Percentiles rank a stretch among this genome's conserved stretches.
Evolutionary conservation across 2,113 vertebrate species (phyloP).

Genomic region (Hippocampus zosterae): DNA sequence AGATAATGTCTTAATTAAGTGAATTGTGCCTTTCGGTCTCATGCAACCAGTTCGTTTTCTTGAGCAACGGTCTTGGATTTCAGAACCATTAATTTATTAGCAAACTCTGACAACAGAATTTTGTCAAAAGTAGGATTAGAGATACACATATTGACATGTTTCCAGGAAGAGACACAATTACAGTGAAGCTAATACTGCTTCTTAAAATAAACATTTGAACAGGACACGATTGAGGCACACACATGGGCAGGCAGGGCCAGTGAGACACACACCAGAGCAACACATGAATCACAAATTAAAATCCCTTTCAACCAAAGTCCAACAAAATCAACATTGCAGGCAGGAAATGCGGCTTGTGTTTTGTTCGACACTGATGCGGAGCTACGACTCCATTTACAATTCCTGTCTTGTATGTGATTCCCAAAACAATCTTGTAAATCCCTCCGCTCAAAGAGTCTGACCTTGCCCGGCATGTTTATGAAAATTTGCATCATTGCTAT

Average conservation of each 20-base stretch:
- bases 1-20: not conserved
- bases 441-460: constrained; percentile 50
- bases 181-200: not conserved
- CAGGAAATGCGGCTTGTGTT: not conserved
- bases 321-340: not conserved
- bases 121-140: not conserved
- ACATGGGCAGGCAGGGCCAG: not conserved
- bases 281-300: not conserved
- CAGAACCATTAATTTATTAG: not conserved
- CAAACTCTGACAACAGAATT: not conserved
- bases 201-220: not conserved
- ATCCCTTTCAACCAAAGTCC: not conserved
- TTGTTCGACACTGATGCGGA: constrained; percentile 5
- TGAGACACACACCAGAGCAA: not conserved
- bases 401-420: constrained; percentile 55
- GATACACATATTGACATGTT: not conserved
- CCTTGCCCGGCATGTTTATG: constrained; percentile 57
- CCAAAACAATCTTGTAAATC: constrained; percentile 64
- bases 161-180: not conserved
- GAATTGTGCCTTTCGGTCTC: not conserved
- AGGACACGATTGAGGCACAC: not conserved
- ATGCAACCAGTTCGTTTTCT: not conserved
- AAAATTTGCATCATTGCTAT: constrained; percentile 56
- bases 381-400: constrained; percentile 8
- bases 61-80: not conserved